Percentiles rank a stretch among this genome's conserved stretches.
Conservation (phyloP, 2,113 vertebrate genomes). For the Colistium nudipinnis region DNA sequence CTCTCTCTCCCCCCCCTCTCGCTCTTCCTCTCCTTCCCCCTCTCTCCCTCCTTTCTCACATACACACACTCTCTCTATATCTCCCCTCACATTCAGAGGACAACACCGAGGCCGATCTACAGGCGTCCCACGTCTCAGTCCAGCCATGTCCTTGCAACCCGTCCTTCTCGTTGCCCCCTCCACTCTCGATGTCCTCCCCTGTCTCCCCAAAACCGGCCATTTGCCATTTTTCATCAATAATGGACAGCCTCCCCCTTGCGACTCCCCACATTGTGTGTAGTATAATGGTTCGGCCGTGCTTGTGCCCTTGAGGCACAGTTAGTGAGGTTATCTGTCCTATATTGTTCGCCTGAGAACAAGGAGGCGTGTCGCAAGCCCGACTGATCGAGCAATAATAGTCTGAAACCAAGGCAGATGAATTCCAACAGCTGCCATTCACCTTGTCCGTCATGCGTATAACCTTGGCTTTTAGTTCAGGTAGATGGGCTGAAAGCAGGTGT, state of each 20-base stretch:
- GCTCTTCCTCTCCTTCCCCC: background rate
- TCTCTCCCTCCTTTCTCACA: background rate
- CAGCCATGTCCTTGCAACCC: slow-evolving; percentile 70
- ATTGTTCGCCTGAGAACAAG: slow-evolving; percentile 58
- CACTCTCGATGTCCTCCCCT: slow-evolving; percentile 50
- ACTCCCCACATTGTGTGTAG: slow-evolving; percentile 67
- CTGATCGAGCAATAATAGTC: slow-evolving; percentile 38
- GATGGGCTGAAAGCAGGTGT: background rate
- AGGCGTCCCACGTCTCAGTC: slow-evolving; percentile 79
- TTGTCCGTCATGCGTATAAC: slow-evolving; percentile 52
- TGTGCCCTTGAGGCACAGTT: slow-evolving; percentile 79
- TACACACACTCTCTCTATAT: background rate
- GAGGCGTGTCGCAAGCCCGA: slow-evolving; percentile 26
- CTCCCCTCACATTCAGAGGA: slow-evolving; percentile 65
- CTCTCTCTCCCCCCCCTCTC: background rate
- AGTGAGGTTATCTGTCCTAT: slow-evolving; percentile 70
- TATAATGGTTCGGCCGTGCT: slow-evolving; percentile 58
- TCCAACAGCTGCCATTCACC: slow-evolving; percentile 50
- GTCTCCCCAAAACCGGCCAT: slow-evolving; percentile 68
- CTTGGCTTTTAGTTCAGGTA: slow-evolving; percentile 58
- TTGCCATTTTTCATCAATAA: slow-evolving; percentile 81
- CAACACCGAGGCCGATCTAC: slow-evolving; percentile 76
- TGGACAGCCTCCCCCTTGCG: slow-evolving; percentile 59
- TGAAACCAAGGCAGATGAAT: slow-evolving; percentile 26
- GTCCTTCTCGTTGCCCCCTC: slow-evolving; percentile 49